Base-by-base conservation (phyloP, 2,888 invertebrate genomes). In the Cheilosia scutellata region DNA sequence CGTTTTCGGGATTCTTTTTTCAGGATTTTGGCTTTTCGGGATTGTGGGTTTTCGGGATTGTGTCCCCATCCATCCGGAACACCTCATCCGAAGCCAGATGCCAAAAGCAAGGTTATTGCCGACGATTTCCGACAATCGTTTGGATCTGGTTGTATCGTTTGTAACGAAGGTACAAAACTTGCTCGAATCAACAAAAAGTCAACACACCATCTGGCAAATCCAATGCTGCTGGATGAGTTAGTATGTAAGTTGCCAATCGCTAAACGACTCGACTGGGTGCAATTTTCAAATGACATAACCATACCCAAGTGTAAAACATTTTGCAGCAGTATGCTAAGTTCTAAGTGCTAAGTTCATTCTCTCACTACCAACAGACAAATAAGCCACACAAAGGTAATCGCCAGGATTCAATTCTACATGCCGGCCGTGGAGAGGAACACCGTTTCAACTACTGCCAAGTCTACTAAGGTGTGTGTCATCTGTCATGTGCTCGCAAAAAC, bases 31-130 rank as follows among this genome's bases (percentile, higher is more conserved):
- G n/a, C n/a, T n/a, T n/a, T n/a, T n/a, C n/a, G n/a, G n/a, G n/a
- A n/a, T n/a, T n/a, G n/a, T n/a, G n/a, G n/a, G n/a, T n/a, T n/a
- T n/a, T n/a, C n/a, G n/a, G n/a, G n/a, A n/a, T n/a, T n/a, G n/a
- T n/a, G n/a, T n/a, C n/a, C n/a, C n/a, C n/a, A n/a, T n/a, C 0
- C 55, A 82, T 0, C 77, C 84, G 1, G 87, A 87, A 13, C 63
- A 71, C 9, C 57, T 88, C 4, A 79, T 20, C 20, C 87, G 4
- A n/a, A 68, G 9, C 20, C 20, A 20, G 2, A 20, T 20, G 20
- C 1, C 20, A 20, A 20, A 20, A 82, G 16, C 37, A 47, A 16
- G 71, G 71, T 2, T 60, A 82, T 72, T 27, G 4, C 33, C 87
- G 72, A 37, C 6, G 57, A 83, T 58, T 55, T 82, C 9, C 57